Base-by-base conservation (phyloP, 2,888 invertebrate genomes). In the Lycaena phlaeas region DNA sequence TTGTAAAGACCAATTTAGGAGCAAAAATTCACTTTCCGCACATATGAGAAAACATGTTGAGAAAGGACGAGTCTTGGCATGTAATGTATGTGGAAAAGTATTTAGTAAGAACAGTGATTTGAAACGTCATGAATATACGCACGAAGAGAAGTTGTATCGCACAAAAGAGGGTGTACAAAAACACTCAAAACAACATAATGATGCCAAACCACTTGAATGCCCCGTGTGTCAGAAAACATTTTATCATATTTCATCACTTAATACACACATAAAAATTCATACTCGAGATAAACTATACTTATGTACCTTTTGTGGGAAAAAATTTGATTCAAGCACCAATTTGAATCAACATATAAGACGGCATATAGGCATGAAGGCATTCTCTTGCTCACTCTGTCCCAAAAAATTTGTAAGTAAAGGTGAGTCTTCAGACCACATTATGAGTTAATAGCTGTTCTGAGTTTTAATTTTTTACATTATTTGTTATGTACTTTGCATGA, bases 271-370 rank as follows among this genome's bases (percentile, higher is more conserved):
- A 38, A 75, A 76, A 36, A 65, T 75, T 1, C 87, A 87, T 53
- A 72, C 69, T 0, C 71, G 72, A 5, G 81, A 77, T 11, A 77
- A 72, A 40, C 64, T 72, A 0, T 82, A 67, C 44, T 56, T 87
- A 14, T 87, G 87, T 48, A 71, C 86, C 0, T 78, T 78, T 7
- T 88, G 87, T 47, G 87, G 87, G 0, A 87, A 86, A 51, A 68
- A 69, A 4, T 87, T 87, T 61, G 74, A 84, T 47, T 79, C 79
- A 3, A 75, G 69, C 11, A 81, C 82, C 18, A 88, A 87, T 56
- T 64, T 88, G 27, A 77, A 81, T 1, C 87, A 88, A 47, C 88
- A 88, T 57, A 62, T 85, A 46, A 65, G 70, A 15, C 71, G 88
- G 14, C 88, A 88, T 55, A 57, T 66, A 1, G 87, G 85, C 0